Evolutionary conservation across 2,113 vertebrate species (phyloP).

Genomic region (Gobiocypris rarus): DNA sequence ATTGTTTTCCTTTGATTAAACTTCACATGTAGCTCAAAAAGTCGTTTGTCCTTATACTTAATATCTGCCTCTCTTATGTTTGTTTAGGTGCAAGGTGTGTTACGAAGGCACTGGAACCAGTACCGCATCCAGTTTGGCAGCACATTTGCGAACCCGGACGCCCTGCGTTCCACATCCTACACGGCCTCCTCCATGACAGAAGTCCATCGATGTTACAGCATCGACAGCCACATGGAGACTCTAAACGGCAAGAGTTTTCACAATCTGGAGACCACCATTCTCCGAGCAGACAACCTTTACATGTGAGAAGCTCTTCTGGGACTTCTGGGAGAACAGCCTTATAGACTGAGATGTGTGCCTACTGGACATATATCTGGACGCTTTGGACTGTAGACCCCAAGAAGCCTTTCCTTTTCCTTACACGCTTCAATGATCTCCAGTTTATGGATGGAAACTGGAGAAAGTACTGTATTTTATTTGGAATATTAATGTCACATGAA

Average conservation of each 20-base stretch:
- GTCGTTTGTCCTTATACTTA: not conserved
- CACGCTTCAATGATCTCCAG: not conserved
- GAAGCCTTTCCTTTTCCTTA: not conserved
- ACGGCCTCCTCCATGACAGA: constrained; percentile 91
- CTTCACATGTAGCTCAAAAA: not conserved
- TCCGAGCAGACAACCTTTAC: constrained; percentile 84
- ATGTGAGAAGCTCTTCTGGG: constrained; percentile 72
- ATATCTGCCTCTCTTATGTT: not conserved
- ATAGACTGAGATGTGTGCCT: not conserved
- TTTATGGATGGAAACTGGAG: constrained; percentile 3
- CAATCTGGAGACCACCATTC: constrained; percentile 78
- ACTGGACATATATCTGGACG: constrained; percentile 8
- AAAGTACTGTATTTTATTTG: constrained; percentile 19
- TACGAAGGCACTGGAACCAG: constrained; percentile 93
- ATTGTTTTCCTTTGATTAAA: not conserved
- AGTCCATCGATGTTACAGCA: constrained; percentile 86
- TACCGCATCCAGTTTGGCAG: constrained; percentile 91
- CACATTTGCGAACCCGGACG: constrained; percentile 86
- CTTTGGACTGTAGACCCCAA: not conserved
- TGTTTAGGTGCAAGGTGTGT: constrained; percentile 87
- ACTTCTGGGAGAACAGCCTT: not conserved
- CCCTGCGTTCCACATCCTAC: constrained; percentile 88
- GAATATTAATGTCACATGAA: constrained; percentile 16
- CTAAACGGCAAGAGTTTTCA: constrained; percentile 89
- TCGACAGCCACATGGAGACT: constrained; percentile 88